Base-by-base conservation (phyloP, 1,140 invertebrate genomes). In the Neodiprion virginianus region DNA sequence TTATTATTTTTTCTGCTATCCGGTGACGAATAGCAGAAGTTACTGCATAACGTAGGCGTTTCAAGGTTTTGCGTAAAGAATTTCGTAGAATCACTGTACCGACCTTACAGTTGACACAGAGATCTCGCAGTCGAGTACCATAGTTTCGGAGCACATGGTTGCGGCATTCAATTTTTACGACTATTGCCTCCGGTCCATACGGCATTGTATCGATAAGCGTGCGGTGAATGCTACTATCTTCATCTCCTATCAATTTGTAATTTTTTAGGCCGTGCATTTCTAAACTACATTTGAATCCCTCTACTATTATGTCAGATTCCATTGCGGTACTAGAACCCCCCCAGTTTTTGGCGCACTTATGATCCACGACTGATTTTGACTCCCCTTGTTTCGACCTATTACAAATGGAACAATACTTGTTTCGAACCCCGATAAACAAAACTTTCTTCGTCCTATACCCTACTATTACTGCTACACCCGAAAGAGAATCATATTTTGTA, bases 301-400 rank as follows among this genome's bases (percentile, higher is more conserved):
- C 76, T 69, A 83, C 75, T 69, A 89, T 84, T 11, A 86, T 84
- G 71, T 86, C 84, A 23, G 82, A 76, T 79, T 89, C 84, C 83
- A 88, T 87, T 23, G 73, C 79, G 14, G 74, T 76, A 4, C 80
- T 78, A 23, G 53, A 61, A 1, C 53, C 53, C 8, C 17, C 66
- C 77, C 79, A 86, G 69, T 86, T 85, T 79, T 81, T 82, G 61
- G 76, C 83, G 74, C 85, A 86, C 10, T 23, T 23, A 73, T 85
- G 83, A 65, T 76, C 17, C 21, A 69, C 23, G 17, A 72, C 48
- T 71, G 50, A 65, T 77, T 69, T 68, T 53, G 49, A 40, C 28
- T 40, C 28, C 49, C 73, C 23, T 23, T 72, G 74, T 61, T 48
- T 73, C 11, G 11, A 8, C 53, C 53, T 61, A 11, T n/a, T n/a